Evolutionary conservation across 2,113 vertebrate species (phyloP).

Genomic region (Paralichthys olivaceus): DNA sequence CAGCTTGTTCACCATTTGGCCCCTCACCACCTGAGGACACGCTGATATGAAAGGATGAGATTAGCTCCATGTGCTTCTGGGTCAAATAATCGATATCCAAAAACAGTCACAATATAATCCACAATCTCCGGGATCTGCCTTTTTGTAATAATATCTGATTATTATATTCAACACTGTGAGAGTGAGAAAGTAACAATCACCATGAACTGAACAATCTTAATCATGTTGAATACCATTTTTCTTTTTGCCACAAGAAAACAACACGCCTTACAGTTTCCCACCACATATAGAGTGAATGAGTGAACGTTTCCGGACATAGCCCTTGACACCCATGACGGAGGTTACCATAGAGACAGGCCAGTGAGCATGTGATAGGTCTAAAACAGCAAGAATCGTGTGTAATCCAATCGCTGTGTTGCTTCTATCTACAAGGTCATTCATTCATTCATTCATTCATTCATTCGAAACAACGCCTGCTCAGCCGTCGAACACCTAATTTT

Average conservation of each 20-base stretch:
- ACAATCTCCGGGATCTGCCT: conserved; percentile 45
- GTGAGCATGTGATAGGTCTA: conserved; percentile 79
- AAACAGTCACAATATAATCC: neutral
- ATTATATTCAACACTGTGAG: neutral
- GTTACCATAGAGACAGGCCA: conserved; percentile 87
- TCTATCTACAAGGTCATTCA: conserved; percentile 80
- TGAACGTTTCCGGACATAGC: conserved; percentile 65
- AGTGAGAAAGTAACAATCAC: neutral
- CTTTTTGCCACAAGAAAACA: neutral
- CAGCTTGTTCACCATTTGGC: too few species aligned
- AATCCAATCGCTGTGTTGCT: conserved; percentile 76
- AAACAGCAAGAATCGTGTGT: conserved; percentile 81
- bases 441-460: conserved; percentile 75
- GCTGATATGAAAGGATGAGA: conserved; percentile 38
- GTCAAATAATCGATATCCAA: conserved; percentile 7
- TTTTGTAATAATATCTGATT: conserved; percentile 27
- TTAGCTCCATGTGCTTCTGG: conserved; percentile 34
- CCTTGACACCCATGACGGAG: conserved; percentile 79
- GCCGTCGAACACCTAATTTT: conserved; percentile 70
- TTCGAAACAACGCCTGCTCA: conserved; percentile 60
- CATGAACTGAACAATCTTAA: neutral
- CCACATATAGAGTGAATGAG: conserved; percentile 34
- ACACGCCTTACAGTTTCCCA: conserved; percentile 12
- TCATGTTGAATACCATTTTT: too few species aligned
- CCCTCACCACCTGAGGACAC: conserved; percentile 17